phyloP scores from a whole-genome alignment of 92 coral and sea anemone species.

The Blastomussa wellsi region DNA sequence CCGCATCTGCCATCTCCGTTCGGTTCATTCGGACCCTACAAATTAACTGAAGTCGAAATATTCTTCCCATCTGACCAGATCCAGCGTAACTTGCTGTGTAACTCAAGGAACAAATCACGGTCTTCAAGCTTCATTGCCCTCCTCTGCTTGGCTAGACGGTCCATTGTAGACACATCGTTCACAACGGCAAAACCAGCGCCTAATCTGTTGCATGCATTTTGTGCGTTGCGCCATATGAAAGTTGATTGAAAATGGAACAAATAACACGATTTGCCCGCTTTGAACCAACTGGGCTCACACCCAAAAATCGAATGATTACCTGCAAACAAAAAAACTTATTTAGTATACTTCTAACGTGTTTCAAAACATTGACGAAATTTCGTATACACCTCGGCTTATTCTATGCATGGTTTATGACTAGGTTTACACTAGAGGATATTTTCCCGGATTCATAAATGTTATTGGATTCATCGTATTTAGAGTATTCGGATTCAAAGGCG shows the following conservation, averaged over 20 bases:
- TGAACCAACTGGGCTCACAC: slow-evolving; percentile 33
- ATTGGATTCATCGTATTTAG: too few species aligned
- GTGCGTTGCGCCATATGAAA: slow-evolving; percentile 8
- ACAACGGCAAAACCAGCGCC: slow-evolving; percentile 13
- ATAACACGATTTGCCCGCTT: not conserved
- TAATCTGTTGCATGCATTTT: slow-evolving; percentile 7
- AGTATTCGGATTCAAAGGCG: too few species aligned
- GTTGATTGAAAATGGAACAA: not conserved
- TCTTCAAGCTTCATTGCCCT: not conserved
- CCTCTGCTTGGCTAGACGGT: not conserved
- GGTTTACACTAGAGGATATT: too few species aligned
- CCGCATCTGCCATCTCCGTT: slow-evolving; percentile 27
- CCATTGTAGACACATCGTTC: not conserved
- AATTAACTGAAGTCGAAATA: not conserved
- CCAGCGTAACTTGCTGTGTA: slow-evolving; percentile 31
- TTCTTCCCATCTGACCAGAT: slow-evolving; percentile 20
- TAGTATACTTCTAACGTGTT: not conserved
- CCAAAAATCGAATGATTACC: slow-evolving; percentile 3
- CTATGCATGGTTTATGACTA: too few species aligned
- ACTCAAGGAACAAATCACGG: slow-evolving; percentile 3
- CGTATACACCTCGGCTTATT: too few species aligned
- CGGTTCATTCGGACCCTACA: slow-evolving; percentile 31
- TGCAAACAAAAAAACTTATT: not conserved
- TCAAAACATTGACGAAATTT: not conserved
- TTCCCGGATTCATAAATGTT: too few species aligned